Conservation (phyloP, 2,797 vertebrate genomes). For the Phoxinus dragarum region DNA sequence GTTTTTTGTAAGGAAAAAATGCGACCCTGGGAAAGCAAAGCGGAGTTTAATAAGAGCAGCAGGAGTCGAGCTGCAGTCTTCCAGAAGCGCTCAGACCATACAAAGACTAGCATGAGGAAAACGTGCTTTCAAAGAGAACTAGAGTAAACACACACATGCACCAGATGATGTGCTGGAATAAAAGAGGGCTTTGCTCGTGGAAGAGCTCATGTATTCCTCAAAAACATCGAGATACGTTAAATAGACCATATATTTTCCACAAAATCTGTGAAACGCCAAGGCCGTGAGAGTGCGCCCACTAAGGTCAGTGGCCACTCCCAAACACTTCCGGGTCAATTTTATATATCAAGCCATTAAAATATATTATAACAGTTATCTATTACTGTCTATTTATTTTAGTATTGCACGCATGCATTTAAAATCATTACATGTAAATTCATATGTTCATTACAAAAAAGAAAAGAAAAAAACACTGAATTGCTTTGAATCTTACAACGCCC, state of each 20-base stretch:
- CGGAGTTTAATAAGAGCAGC: conserved; percentile 16
- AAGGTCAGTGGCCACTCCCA: conserved; percentile 19
- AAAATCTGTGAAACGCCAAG: conserved; percentile 39
- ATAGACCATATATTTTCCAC: background rate
- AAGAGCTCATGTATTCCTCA: background rate
- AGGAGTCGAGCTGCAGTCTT: conserved; percentile 5
- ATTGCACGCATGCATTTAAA: background rate
- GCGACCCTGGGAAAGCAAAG: background rate
- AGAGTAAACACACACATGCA: conserved; percentile 14
- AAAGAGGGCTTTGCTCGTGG: conserved; percentile 2
- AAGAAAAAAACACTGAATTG: background rate
- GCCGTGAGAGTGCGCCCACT: conserved; percentile 23
- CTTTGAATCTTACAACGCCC: background rate
- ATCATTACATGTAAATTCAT: background rate
- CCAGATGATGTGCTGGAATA: background rate
- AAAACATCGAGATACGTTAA: background rate
- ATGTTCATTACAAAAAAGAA: background rate
- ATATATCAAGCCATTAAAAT: background rate
- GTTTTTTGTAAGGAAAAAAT: background rate
- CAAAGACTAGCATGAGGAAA: conserved; percentile 44
- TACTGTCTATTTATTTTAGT: too few species aligned
- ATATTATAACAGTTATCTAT: background rate
- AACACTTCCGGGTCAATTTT: conserved; percentile 53
- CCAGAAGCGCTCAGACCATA: conserved; percentile 16
- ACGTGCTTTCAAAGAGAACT: conserved; percentile 29